Evolutionary conservation across 2,113 vertebrate species (phyloP).

Genomic region (Heliornis fulica): DNA sequence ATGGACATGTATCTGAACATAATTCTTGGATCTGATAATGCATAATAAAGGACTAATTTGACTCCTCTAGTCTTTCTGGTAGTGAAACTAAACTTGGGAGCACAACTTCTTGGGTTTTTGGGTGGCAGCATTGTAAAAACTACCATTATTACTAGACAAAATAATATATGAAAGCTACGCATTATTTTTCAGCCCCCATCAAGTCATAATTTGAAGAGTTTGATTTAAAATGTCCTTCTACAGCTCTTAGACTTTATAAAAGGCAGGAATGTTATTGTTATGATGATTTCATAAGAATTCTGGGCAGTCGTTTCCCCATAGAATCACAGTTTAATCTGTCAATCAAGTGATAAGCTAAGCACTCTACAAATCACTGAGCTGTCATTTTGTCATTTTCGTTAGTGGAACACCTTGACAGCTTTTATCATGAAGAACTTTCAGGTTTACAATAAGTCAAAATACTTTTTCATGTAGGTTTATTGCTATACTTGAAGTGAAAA

Average conservation of each 20-base stretch:
- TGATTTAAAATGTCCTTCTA: not conserved
- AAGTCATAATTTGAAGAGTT: not conserved
- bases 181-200: not conserved
- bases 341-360: not conserved
- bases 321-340: not conserved
- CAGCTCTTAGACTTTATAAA: not conserved
- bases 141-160: not conserved
- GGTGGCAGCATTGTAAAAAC: not conserved
- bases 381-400: conserved; percentile 41
- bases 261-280: not conserved
- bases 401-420: not conserved
- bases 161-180: not conserved
- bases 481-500: not conserved
- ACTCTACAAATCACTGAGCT: conserved; percentile 40
- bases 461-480: not conserved
- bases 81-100: not conserved
- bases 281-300: not conserved
- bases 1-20: not conserved
- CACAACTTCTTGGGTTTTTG: not conserved
- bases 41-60: not conserved
- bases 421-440: not conserved
- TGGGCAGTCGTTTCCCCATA: not conserved
- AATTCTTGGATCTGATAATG: not conserved
- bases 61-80: not conserved
- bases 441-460: not conserved